Evolutionary conservation across 2,113 vertebrate genomes (phyloP), one percentile per base, ranked within the genome.

Genomic region (Chlorocebus sabaeus): DNA sequence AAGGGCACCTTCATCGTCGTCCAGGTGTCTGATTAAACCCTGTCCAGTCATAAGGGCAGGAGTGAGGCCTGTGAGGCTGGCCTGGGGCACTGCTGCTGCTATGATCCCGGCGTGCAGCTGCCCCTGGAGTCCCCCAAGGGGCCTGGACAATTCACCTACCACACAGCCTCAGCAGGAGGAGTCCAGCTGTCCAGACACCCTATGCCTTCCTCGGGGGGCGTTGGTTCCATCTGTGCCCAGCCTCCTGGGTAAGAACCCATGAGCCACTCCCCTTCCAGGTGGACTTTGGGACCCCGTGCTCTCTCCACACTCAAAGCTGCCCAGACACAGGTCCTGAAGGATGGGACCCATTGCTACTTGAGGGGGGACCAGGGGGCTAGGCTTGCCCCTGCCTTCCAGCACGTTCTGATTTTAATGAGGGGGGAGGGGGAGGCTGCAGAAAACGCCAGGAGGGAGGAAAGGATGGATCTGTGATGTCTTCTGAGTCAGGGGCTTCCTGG

Each of bases 171-270:
- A 0, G 6, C 2, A 4, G 45, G n/a, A 43, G 61, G 30, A 8
- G 30, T 13, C 7, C 8, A 4, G 68, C 57, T 2, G 1, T 23
- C 72, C 7, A 13, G 83, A 8, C 43, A 0, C 48, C 35, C 2
- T 9, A 50, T 14, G 17, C 18, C 12, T 67, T 2, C 38, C 45
- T 22, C 1, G 6, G 12, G 40, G 50, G 13, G 4, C 1, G 0
- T 22, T 14, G 1, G 18, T 40, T 38, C 25, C 4, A 2, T 20
- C 57, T 2, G 8, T 35, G 20, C 52, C 70, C 14, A 3, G 23
- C n/a, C 38, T 35, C 57, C 52, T 9, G 17, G 68, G 67, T 25
- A 18, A 48, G 38, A 27, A 18, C 68, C n/a, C 45, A 3, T 1
- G 30, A 25, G n/a, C 64, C 48, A 32, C n/a, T 14, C 17, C 38